A percentile compares a stretch with the other conserved stretches of the same genome.
Conservation (phyloP, 2,888 invertebrate genomes). For the Laspeyria flexula region DNA sequence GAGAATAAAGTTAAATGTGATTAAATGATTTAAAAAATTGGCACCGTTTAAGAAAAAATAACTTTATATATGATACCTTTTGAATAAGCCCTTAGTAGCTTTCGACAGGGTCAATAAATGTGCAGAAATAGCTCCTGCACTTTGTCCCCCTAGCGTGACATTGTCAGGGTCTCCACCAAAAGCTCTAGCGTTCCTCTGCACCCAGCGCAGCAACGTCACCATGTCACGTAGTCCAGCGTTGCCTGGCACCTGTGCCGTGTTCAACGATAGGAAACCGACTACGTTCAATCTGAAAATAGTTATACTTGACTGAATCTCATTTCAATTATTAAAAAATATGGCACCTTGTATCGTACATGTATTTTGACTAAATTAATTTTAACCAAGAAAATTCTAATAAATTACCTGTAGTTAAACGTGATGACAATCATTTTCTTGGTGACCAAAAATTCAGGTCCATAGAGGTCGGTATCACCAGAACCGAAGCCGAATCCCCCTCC, state of each 20-base stretch:
- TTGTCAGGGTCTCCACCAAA: slow-evolving; percentile 76
- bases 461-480: slow-evolving; percentile 70
- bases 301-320: too few relatives aligned
- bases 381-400: too few relatives aligned
- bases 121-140: slow-evolving; percentile 68
- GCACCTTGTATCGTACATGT: too few relatives aligned
- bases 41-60: too few relatives aligned
- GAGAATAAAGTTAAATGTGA: too few relatives aligned
- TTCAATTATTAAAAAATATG: too few relatives aligned
- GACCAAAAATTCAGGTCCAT: slow-evolving; percentile 75
- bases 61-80: slow-evolving; percentile 43
- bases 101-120: slow-evolving; percentile 69
- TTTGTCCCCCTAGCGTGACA: slow-evolving; percentile 76
- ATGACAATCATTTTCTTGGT: slow-evolving; percentile 69
- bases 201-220: slow-evolving; percentile 74
- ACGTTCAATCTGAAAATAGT: slow-evolving; percentile 72
- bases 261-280: slow-evolving; percentile 76
- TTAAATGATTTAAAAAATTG: too few relatives aligned
- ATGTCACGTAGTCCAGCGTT: slow-evolving; percentile 78
- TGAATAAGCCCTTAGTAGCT: slow-evolving; percentile 66
- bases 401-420: slow-evolving; percentile 80
- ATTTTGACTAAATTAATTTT: too few relatives aligned
- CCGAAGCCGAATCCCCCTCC: slow-evolving; percentile 79
- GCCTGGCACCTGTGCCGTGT: slow-evolving; percentile 69
- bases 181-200: slow-evolving; percentile 61